These are phyloP conservation scores for Augochlorella aurata DNA, from an alignment of 2,888 invertebrate genomes.

Conservation along the genomic window DNA sequence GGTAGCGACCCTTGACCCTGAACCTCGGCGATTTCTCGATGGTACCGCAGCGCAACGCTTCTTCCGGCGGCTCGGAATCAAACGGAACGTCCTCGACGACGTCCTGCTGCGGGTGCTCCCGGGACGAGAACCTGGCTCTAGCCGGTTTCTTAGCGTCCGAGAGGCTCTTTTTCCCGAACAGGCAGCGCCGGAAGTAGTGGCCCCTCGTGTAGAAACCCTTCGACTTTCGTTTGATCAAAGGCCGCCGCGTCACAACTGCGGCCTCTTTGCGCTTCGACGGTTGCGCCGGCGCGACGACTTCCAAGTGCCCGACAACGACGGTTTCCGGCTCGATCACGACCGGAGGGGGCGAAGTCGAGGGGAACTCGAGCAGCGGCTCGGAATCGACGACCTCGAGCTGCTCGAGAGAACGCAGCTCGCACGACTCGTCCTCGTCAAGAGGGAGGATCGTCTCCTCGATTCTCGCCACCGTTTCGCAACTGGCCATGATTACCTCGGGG, in stretches of 20 bases:
- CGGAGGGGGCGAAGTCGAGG: neutral
- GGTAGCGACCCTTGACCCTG: slow-evolving; percentile 53
- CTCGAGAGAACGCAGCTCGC: neutral
- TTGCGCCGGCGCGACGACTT: slow-evolving; percentile 3
- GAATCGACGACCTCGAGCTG: neutral
- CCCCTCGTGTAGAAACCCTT: slow-evolving; percentile 37
- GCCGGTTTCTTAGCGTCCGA: slow-evolving; percentile 25
- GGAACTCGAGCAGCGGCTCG: neutral
- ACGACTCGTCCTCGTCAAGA: slow-evolving; percentile 8
- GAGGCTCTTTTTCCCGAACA: slow-evolving; percentile 22
- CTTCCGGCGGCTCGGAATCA: neutral
- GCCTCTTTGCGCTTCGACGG: slow-evolving; percentile 25
- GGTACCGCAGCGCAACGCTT: slow-evolving; percentile 23
- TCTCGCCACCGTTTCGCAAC: slow-evolving; percentile 44
- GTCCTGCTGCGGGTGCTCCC: slow-evolving; percentile 17
- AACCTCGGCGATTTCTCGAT: slow-evolving; percentile 14
- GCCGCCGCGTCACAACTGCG: neutral
- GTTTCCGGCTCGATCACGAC: neutral
- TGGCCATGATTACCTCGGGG: slow-evolving; percentile 73
- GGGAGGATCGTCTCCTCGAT: slow-evolving; percentile 39
- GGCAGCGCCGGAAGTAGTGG: slow-evolving; percentile 42
- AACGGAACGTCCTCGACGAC: neutral
- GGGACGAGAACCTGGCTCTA: slow-evolving; percentile 22
- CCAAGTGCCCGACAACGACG: neutral
- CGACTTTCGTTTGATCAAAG: slow-evolving; percentile 30